phyloP scores from a whole-genome alignment of 2,113 vertebrate species.

The Sitta europaea region DNA sequence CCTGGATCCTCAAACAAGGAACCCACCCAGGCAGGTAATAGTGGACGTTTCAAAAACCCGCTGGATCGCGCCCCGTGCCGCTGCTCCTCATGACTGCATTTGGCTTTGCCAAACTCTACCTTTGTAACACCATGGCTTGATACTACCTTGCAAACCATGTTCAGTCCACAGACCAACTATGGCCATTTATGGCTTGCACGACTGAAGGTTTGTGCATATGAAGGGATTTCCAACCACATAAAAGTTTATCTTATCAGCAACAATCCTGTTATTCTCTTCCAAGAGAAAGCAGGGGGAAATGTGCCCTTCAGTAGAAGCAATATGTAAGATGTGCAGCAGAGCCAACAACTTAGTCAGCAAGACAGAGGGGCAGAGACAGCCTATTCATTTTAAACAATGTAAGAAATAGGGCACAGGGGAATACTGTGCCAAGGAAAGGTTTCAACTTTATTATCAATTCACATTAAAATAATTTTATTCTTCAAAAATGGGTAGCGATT shows the following conservation, averaged over 20 bases:
- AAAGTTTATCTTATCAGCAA: background rate
- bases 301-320: background rate
- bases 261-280: background rate
- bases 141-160: background rate
- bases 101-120: background rate
- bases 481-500: background rate
- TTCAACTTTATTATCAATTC: background rate
- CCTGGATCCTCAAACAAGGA: background rate
- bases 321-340: background rate
- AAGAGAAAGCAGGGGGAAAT: background rate
- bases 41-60: background rate
- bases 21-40: accelerated
- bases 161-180: background rate
- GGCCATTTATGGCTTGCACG: background rate
- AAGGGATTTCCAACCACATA: background rate
- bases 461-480: background rate
- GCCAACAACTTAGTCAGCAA: background rate
- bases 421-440: background rate
- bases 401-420: background rate
- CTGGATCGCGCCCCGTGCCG: background rate
- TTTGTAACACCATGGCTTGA: background rate
- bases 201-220: background rate
- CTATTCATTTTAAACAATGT: background rate
- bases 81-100: background rate
- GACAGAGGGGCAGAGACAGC: background rate